Conservation (phyloP, 2,797 vertebrate species). For the Forpus xanthops region DNA sequence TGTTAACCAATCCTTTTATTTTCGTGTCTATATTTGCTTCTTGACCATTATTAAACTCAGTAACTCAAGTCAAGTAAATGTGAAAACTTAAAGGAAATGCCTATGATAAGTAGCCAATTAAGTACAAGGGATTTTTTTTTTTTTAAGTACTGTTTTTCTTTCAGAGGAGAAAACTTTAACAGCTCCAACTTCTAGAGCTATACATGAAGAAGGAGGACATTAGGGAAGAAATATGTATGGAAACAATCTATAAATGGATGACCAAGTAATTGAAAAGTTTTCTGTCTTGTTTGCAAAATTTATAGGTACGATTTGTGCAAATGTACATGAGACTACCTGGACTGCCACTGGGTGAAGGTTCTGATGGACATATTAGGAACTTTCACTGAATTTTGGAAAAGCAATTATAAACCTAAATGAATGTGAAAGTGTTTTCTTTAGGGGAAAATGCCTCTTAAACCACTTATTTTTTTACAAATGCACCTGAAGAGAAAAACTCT, state of each 20-base stretch:
- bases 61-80: slow-evolving; percentile 50
- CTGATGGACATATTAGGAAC: background rate
- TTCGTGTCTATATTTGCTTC: background rate
- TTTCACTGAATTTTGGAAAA: background rate
- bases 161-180: background rate
- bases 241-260: background rate
- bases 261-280: background rate
- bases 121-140: background rate
- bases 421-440: background rate
- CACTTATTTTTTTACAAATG: background rate
- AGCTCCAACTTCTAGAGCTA: background rate
- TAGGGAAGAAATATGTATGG: background rate
- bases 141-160: background rate
- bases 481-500: background rate
- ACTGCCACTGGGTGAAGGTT: background rate
- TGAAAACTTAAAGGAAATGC: background rate
- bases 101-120: background rate
- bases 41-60: slow-evolving; percentile 58
- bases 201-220: background rate
- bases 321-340: background rate
- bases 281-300: background rate
- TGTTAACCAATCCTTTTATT: background rate
- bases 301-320: background rate
- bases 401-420: background rate
- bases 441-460: background rate